Base-by-base conservation (phyloP, 2,113 vertebrate genomes). In the Scatophagus argus region DNA sequence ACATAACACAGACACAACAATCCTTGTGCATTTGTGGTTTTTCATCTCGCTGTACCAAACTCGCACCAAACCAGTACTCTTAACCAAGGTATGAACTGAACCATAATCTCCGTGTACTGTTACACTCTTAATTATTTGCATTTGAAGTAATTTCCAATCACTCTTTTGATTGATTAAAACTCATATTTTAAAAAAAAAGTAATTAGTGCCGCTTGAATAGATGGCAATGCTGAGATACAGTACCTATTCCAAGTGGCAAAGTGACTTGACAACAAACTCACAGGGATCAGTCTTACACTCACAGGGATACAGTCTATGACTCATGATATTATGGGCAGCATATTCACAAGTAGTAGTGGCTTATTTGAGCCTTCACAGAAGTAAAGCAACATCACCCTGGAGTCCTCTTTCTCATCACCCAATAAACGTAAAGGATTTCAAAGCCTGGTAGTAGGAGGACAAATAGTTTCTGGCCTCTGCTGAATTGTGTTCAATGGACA, bases 401-500 rank as follows among this genome's bases (percentile, higher is more conserved):
- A 71, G 8, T 32, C 62, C n/a, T 34, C 25, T 0, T 2, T 39
- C 9, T 10, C 41, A 58, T 47, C 13, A 68, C 4, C 23, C 16
- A 11, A 58, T 19, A 5, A 56, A 44, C 12, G 17, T 39, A 32
- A 69, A 69, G 19, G 17, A 55, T 17, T 44, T 54, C 31, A 1
- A 36, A 27, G 43, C 9, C 54, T 25, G 16, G n/a, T 39, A 44
- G 27, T n/a, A n/a, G n/a, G n/a, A 31, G 21, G 17, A 44, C 2
- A 17, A 32, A 31, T 13, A 29, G 34, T 47, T 39, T 36, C 49
- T 34, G 32, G 23, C 25, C 11, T 65, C 8, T 74, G 39, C 58
- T 67, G 36, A 39, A n/a, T 34, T 71, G 68, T 38, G 46, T 62
- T 52, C 73, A 39, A 69, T 8, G 10, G 31, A 41, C 64, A 58